A percentile compares a stretch with the other conserved stretches of the same genome.
phyloP scores from a whole-genome alignment of 2,113 vertebrate species.

The Brachyistius frenatus region DNA sequence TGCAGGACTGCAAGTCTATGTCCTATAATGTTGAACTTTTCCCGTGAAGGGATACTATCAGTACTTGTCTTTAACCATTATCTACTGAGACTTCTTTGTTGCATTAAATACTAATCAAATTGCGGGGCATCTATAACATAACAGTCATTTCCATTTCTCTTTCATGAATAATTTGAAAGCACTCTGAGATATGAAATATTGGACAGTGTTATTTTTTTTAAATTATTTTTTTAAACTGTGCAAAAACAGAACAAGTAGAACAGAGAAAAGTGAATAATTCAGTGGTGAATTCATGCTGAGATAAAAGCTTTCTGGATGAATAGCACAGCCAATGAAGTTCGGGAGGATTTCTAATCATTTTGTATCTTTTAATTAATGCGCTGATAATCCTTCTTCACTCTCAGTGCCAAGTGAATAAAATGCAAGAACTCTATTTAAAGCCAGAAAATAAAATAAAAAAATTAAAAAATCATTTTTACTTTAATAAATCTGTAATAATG shows the following conservation, averaged over 20 bases:
- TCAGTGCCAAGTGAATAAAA: background rate
- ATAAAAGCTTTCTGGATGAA: slow-evolving; percentile 52
- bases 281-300: slow-evolving; percentile 40
- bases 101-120: background rate
- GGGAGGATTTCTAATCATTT: slow-evolving; percentile 21
- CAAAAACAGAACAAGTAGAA: slow-evolving; percentile 18
- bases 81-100: slow-evolving; percentile 9
- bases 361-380: slow-evolving; percentile 51
- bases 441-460: background rate
- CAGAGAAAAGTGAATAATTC: slow-evolving; percentile 46
- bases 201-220: slow-evolving; percentile 16
- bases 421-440: slow-evolving; percentile 11
- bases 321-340: slow-evolving; percentile 22
- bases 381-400: slow-evolving; percentile 39
- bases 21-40: background rate
- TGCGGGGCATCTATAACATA: background rate
- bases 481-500: too few relatives aligned
- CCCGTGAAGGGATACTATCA: background rate
- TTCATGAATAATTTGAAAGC: slow-evolving; percentile 42
- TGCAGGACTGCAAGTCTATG: background rate
- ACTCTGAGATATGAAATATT: slow-evolving; percentile 33
- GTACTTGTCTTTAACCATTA: slow-evolving; percentile 20
- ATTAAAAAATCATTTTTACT: too few relatives aligned
- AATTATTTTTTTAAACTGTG: slow-evolving; percentile 2
- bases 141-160: slow-evolving; percentile 39